Conservation (phyloP, 2,797 vertebrate genomes). For the Bovichtus variegatus region DNA sequence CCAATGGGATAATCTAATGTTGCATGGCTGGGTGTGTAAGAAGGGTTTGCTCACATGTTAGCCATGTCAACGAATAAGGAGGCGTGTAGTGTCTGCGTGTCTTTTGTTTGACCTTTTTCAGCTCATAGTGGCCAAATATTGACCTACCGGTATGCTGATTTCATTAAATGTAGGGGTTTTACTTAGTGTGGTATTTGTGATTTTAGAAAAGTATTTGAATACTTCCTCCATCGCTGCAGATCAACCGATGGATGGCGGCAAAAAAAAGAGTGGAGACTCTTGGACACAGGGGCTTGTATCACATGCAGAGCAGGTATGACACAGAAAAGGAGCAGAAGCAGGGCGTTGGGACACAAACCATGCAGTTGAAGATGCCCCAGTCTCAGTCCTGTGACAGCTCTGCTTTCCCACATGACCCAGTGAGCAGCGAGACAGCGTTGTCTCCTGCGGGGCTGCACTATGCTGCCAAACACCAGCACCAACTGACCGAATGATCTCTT, state of each 20-base stretch:
- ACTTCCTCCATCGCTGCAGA: not conserved
- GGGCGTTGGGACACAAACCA: not conserved
- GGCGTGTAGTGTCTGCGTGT: not conserved
- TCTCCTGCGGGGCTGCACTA: constrained; percentile 17
- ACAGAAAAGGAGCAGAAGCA: constrained; percentile 8
- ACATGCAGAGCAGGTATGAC: not conserved
- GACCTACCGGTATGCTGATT: not conserved
- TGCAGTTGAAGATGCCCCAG: not conserved
- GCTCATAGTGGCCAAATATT: not conserved
- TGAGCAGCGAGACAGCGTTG: not conserved
- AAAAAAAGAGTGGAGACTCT: not conserved
- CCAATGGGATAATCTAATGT: not conserved
- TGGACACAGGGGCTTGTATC: not conserved
- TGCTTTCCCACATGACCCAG: constrained; percentile 7
- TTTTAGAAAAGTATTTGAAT: not conserved
- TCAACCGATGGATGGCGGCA: not conserved
- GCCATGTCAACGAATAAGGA: not conserved
- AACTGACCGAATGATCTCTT: not conserved
- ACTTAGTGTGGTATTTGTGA: not conserved
- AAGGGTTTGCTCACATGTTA: not conserved
- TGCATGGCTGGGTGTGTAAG: not conserved
- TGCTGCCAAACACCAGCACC: not conserved
- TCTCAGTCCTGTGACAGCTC: not conserved
- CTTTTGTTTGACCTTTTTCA: not conserved
- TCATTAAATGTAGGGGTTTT: not conserved